These are phyloP conservation scores for Crocidura indochinensis DNA, from an alignment of 2,797 vertebrate species.

Conservation along the genomic window DNA sequence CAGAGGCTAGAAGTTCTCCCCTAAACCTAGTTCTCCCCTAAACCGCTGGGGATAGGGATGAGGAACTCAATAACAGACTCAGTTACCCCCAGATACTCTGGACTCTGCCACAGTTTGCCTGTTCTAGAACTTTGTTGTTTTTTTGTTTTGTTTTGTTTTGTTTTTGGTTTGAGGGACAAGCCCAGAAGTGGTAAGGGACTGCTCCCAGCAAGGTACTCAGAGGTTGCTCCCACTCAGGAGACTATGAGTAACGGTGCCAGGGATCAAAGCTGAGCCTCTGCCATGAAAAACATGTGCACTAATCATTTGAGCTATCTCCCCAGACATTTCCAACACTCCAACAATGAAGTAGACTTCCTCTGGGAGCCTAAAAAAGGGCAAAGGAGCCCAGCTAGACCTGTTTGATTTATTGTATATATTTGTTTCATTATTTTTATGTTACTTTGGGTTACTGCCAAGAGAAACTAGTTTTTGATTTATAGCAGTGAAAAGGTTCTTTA, in stretches of 20 bases:
- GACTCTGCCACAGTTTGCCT: background rate
- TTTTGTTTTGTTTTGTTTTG: too few species aligned
- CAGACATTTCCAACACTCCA: background rate
- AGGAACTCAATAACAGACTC: background rate
- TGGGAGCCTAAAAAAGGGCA: background rate
- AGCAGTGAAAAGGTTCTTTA: too few species aligned
- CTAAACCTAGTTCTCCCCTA: background rate
- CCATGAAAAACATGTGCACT: too few species aligned
- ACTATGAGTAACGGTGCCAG: too few species aligned
- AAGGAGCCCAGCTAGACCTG: background rate
- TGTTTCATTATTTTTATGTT: constrained; percentile 55
- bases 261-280: too few species aligned
- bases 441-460: constrained; percentile 36
- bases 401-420: constrained; percentile 9
- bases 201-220: too few species aligned
- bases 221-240: too few species aligned
- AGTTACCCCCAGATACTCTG: background rate
- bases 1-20: background rate
- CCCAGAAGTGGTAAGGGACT: too few species aligned
- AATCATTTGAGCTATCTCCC: too few species aligned
- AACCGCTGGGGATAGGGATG: background rate
- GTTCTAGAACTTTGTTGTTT: too few species aligned
- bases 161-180: too few species aligned
- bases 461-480: background rate
- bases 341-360: background rate